Evolutionary conservation across 2,888 invertebrate genomes (phyloP).

Genomic region (Netelia inedita): DNA sequence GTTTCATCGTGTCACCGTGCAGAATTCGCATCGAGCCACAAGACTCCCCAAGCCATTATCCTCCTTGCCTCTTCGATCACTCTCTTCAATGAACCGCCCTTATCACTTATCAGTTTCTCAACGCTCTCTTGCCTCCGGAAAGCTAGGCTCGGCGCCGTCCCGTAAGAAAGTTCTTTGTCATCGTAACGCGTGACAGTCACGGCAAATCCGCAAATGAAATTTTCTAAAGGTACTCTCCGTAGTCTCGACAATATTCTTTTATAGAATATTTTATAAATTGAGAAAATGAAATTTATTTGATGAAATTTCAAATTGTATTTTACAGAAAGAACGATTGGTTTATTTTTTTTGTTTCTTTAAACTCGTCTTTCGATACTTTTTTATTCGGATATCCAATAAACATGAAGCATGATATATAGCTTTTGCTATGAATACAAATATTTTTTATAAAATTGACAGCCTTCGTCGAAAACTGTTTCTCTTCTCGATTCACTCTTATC

Average conservation of each 20-base stretch:
- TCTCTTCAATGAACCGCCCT: constrained; percentile 70
- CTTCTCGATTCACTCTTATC: background rate
- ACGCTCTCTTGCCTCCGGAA: background rate
- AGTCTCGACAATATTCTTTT: too few species aligned
- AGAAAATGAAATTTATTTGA: background rate
- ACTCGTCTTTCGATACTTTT: background rate
- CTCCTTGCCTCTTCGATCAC: constrained; percentile 62
- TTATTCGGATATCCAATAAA: background rate
- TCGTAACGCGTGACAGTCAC: background rate
- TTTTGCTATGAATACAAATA: constrained; percentile 20
- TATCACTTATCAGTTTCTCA: constrained; percentile 67
- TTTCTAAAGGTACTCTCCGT: background rate
- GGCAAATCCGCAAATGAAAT: background rate
- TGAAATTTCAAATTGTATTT: background rate
- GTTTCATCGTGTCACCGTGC: constrained; percentile 54
- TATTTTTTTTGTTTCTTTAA: background rate
- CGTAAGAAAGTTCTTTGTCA: background rate
- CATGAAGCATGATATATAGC: background rate
- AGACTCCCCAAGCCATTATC: constrained; percentile 48
- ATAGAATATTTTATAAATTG: too few species aligned
- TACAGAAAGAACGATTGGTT: background rate
- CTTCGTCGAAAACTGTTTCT: constrained; percentile 12
- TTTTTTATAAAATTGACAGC: constrained; percentile 30
- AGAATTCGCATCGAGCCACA: constrained; percentile 63
- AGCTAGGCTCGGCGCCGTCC: background rate